phyloP scores from a whole-genome alignment of 1,140 invertebrate species.

The Drosophila varians region DNA sequence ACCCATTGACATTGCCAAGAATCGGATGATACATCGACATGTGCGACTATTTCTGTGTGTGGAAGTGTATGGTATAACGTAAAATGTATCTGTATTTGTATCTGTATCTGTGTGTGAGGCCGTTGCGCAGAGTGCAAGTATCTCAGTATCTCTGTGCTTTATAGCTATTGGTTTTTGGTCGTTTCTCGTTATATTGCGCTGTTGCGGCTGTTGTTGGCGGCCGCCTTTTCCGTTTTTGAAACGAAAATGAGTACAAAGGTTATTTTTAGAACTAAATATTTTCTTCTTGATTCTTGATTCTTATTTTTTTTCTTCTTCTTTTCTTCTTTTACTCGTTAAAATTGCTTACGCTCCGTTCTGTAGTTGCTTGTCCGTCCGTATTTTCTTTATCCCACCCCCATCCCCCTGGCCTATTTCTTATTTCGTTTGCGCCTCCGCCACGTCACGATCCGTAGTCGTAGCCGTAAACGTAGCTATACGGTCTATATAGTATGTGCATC shows the following conservation, averaged over 20 bases:
- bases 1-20: slow-evolving; percentile 32
- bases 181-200: slow-evolving; percentile 40
- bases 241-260: slow-evolving; percentile 74
- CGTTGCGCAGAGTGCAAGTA: slow-evolving; percentile 41
- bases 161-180: slow-evolving; percentile 72
- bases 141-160: slow-evolving; percentile 65
- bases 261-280: slow-evolving; percentile 80
- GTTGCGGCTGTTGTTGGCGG: slow-evolving; percentile 38
- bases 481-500: slow-evolving; percentile 21
- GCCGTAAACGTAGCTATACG: slow-evolving; percentile 21
- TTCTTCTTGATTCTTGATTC: slow-evolving; percentile 72
- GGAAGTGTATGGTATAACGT: neutral
- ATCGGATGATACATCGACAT: slow-evolving; percentile 10
- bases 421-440: slow-evolving; percentile 2
- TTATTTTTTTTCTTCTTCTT: too few species aligned
- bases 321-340: slow-evolving; percentile 76
- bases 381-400: neutral
- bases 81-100: neutral
- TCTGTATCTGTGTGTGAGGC: slow-evolving; percentile 26
- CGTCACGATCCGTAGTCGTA: slow-evolving; percentile 57
- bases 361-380: slow-evolving; percentile 37
- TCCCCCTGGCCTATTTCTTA: neutral
- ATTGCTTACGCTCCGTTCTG: slow-evolving; percentile 73
- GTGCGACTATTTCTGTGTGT: slow-evolving; percentile 1
- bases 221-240: slow-evolving; percentile 71